Evolutionary conservation across 2,888 invertebrate species (phyloP).

Genomic region (Callinectes sapidus): DNA sequence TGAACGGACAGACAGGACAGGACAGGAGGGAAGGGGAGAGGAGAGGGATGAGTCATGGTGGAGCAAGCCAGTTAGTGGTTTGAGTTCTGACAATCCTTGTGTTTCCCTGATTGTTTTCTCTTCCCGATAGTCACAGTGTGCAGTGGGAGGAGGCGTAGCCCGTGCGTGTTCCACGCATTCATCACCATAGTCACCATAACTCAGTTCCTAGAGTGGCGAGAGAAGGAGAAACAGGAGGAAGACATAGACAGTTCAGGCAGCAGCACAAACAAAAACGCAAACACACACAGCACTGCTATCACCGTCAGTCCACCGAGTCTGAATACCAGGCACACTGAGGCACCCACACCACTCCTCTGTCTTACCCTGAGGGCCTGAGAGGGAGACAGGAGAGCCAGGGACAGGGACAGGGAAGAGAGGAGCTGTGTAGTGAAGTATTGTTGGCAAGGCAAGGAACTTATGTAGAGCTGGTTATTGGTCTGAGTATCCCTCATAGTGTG

Average conservation of each 20-base stretch:
- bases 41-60: background rate
- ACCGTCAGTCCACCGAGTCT: background rate
- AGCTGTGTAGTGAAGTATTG: too few species aligned
- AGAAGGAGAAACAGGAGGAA: background rate
- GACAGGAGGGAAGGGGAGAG: background rate
- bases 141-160: background rate
- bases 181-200: conserved; percentile 6
- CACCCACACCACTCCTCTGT: too few species aligned
- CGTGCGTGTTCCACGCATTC: background rate
- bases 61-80: background rate
- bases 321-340: too few species aligned
- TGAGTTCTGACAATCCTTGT: conserved; percentile 24
- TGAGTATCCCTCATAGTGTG: too few species aligned
- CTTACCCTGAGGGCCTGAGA: too few species aligned
- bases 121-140: background rate
- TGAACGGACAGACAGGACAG: too few species aligned
- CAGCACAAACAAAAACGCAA: background rate
- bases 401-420: too few species aligned
- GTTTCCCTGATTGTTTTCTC: background rate
- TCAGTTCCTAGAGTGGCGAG: conserved; percentile 4
- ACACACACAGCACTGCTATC: background rate
- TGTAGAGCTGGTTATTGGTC: too few species aligned
- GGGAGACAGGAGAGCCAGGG: too few species aligned
- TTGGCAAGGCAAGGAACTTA: too few species aligned
- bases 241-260: background rate